A percentile compares a stretch with the other conserved stretches of the same genome.
Conservation (phyloP, 2,113 vertebrate species). For the Alces alces region DNA sequence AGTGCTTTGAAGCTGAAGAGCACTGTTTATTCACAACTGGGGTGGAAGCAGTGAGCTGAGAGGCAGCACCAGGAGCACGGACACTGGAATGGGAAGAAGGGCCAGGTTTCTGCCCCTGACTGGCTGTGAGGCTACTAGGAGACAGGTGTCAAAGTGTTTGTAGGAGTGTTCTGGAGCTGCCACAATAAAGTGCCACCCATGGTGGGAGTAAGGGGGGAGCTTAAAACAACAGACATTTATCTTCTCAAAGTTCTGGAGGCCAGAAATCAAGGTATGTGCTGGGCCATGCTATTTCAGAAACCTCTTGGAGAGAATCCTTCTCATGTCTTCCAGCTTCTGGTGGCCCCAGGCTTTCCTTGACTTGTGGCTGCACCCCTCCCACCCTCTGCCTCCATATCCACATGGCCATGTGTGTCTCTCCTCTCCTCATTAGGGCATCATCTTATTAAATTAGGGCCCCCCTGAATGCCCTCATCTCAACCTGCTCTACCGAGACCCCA, state of each 20-base stretch:
- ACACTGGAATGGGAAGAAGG: neutral
- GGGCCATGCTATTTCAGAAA: neutral
- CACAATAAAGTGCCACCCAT: neutral
- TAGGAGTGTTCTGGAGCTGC: neutral
- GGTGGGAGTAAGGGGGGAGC: neutral
- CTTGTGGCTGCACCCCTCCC: neutral
- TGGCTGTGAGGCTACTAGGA: neutral
- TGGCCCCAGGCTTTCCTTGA: neutral
- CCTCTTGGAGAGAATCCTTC: neutral
- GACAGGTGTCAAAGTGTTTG: neutral
- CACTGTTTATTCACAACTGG: neutral
- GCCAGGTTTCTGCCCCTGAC: neutral
- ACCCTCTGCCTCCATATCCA: neutral
- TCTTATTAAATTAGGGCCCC: neutral
- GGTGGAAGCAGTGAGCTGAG: neutral
- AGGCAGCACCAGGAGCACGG: neutral
- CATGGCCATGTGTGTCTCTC: neutral
- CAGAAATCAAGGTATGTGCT: neutral
- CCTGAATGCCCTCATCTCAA: neutral
- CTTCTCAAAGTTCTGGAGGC: neutral
- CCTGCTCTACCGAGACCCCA: neutral
- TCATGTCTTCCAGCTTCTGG: neutral
- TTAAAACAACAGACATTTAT: neutral
- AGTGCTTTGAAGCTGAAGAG: constrained; percentile 58
- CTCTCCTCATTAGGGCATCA: neutral